A percentile compares a stretch with the other conserved stretches of the same genome.
Conservation (phyloP, 30 jellyfish, hydroid and myxozoan genomes). For the Pelagia noctiluca region DNA sequence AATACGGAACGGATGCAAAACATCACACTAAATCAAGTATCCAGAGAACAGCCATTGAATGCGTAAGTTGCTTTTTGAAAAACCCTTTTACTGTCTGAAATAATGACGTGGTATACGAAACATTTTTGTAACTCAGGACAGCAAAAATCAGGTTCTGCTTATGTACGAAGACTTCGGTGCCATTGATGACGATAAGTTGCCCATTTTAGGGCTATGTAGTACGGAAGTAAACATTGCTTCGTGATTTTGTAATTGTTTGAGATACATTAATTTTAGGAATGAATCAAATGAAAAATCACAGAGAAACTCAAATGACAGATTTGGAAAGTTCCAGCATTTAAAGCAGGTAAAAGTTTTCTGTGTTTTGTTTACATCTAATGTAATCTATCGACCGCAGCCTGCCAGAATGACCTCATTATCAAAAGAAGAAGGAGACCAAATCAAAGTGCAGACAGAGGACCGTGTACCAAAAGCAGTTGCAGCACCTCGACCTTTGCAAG, state of each 20-base stretch:
- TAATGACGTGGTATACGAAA: no score
- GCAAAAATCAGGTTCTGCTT: not conserved
- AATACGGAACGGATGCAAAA: no score
- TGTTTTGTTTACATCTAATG: no score
- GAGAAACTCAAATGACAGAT: not conserved
- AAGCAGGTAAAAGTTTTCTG: not conserved
- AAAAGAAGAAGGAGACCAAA: not conserved
- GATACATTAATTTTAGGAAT: no score
- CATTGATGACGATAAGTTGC: not conserved
- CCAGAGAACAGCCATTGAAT: no score
- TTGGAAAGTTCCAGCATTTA: not conserved
- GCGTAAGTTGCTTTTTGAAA: no score
- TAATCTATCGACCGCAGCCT: no score
- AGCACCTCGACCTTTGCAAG: not conserved
- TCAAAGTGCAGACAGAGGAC: not conserved
- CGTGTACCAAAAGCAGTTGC: not conserved
- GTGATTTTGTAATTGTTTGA: not conserved
- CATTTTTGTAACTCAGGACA: not conserved
- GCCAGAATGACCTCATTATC: not conserved
- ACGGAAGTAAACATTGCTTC: not conserved
- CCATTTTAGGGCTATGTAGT: not conserved
- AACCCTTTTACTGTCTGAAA: no score
- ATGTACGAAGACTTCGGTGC: not conserved
- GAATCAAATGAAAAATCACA: not conserved
- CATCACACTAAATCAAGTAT: no score